Evolutionary conservation across 2,113 vertebrate genomes (phyloP).

Genomic region (Lepus europaeus): DNA sequence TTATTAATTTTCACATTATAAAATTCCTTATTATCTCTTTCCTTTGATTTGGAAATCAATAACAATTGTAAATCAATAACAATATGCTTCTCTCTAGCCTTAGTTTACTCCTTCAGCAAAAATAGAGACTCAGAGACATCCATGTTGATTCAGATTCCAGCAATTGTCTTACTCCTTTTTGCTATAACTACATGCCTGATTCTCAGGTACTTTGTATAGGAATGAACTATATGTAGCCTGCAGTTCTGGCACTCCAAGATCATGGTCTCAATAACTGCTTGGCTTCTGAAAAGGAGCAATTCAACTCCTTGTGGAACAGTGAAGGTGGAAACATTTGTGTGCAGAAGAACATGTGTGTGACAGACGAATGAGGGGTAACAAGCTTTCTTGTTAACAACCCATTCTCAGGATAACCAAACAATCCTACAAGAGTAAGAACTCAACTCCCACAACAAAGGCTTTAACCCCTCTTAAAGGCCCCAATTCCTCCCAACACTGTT

Average conservation of each 20-base stretch:
- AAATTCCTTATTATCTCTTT: neutral
- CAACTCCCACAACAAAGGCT: neutral
- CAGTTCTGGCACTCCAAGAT: neutral
- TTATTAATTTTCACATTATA: neutral
- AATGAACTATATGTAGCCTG: neutral
- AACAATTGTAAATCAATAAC: fast-evolving
- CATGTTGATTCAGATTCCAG: neutral
- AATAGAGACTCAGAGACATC: neutral
- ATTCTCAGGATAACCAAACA: too few species aligned
- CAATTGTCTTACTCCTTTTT: neutral
- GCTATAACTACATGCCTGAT: neutral
- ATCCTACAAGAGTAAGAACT: neutral
- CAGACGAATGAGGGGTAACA: neutral
- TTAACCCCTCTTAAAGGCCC: neutral
- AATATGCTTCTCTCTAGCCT: neutral
- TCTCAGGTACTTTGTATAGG: neutral
- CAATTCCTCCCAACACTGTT: neutral
- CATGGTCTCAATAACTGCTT: neutral
- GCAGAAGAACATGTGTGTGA: neutral
- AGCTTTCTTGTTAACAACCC: neutral
- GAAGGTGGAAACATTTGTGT: fast-evolving
- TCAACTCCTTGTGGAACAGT: neutral
- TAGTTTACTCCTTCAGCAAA: neutral
- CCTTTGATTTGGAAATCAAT: neutral
- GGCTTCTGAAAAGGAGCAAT: neutral